Base-by-base conservation (phyloP, 2,113 vertebrate genomes). In the Neolamprologus brichardi region DNA sequence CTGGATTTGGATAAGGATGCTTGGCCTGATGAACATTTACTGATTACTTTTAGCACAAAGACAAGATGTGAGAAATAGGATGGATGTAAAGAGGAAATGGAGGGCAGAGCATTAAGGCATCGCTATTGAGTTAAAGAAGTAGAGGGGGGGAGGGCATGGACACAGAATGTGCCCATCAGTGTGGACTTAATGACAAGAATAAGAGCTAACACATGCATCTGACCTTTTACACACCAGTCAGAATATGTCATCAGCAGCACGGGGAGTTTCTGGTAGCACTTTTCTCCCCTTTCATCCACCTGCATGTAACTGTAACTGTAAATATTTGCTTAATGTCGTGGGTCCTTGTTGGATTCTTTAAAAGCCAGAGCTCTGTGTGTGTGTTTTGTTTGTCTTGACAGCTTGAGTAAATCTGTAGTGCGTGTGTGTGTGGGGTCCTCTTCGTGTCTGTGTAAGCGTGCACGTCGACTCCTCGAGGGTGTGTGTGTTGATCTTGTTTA, bases 401-500 rank as follows among this genome's bases (percentile, higher is more conserved):
- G 75, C 72, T 87, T 62, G 77, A 70, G 80, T 87, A 84, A 28
- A 88, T 85, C 15, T 86, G 52, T 52, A 17, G 81, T 37, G 9
- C 34, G 62, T 4, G 82, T 5, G 79, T 34, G 56, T 62, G 51
- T 18, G 58, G 8, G 18, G 30, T 56, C 41, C 2, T 17, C 4
- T 53, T 7, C 2, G 23, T 84, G 54, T 91, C 11, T 83, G 3
- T 18, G 28, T 51, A 51, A 53, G 58, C 9, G 39, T 87, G 60
- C 72, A 6, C 8, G 3, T 81, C 25, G 37, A 60, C 51, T 83
- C 54, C 58, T 53, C 9, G 1, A 67, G 86, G 7, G 51, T 67
- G 25, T 44, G 82, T 84, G 75, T 82, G 84, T 82, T 83, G 91
- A 91, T 92, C 87, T 92, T 89, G 93, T 91, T 93, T 93, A 81